Percentiles rank a stretch among this genome's conserved stretches.
phyloP scores from a whole-genome alignment of 2,888 invertebrate species.

The Melanostoma scalare region DNA sequence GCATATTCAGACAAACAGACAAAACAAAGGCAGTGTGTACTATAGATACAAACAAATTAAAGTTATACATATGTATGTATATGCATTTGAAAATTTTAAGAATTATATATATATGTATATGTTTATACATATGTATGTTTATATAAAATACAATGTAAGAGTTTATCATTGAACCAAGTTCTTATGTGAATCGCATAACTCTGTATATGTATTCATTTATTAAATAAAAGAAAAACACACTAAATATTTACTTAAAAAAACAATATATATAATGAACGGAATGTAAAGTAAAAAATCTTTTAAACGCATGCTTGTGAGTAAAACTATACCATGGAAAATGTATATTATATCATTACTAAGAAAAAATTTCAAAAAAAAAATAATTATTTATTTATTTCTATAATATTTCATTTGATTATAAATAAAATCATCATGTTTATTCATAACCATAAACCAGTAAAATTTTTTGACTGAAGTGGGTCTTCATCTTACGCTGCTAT shows the following conservation, averaged over 20 bases:
- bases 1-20: neutral
- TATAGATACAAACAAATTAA: conserved; percentile 2
- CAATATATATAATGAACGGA: conserved; percentile 21
- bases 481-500: neutral
- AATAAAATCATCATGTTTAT: conserved; percentile 71
- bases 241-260: conserved; percentile 35
- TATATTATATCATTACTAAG: conserved; percentile 60
- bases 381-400: conserved; percentile 52
- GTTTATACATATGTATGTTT: conserved; percentile 29
- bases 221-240: conserved; percentile 6
- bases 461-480: neutral
- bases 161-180: conserved; percentile 67
- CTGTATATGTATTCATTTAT: conserved; percentile 47
- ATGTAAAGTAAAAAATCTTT: conserved; percentile 13
- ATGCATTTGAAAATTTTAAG: conserved; percentile 9
- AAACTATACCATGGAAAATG: conserved; percentile 56
- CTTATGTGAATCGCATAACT: conserved; percentile 49
- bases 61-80: conserved; percentile 1
- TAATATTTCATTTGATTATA: conserved; percentile 59
- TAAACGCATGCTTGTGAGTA: conserved; percentile 62
- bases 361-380: conserved; percentile 43
- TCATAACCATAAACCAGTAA: conserved; percentile 42
- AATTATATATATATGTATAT: conserved; percentile 38
- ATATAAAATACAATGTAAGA: conserved; percentile 22
- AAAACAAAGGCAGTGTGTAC: conserved; percentile 32